Base-by-base conservation (phyloP, 1,140 invertebrate genomes). In the Goniozus legneri region DNA sequence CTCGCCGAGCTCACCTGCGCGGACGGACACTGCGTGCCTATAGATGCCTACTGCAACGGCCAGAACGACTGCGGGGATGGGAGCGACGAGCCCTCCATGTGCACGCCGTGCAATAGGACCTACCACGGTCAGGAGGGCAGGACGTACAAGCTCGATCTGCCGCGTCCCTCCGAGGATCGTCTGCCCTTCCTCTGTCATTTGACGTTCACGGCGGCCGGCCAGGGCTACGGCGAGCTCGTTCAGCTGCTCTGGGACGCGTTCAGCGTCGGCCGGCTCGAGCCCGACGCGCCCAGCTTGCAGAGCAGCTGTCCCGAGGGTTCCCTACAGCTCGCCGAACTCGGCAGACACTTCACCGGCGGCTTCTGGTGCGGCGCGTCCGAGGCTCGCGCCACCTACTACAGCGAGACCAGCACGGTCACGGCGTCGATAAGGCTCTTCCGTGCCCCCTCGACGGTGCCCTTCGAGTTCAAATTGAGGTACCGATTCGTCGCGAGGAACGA, bases 171-270 rank as follows among this genome's bases (percentile, higher is more conserved):
- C 31, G 83, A 84, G 54, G 83, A 84, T 58, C 79, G 84, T 45
- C 80, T 91, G 58, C 89, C 90, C 2, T 91, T 91, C 71, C 78
- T 92, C 33, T 92, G 91, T 68, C 89, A 92, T 70, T 80, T 93
- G 54, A 92, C 89, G 36, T 92, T 92, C 71, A 91, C 89, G 37
- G 90, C 90, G 52, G 89, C 87, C 50, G 89, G 89, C 22, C 85
- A 86, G 52, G 82, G 83, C 44, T 86, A 89, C 67, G 91, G 89
- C 27, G 89, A 92, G 67, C 81, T 92, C 44, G 87, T 93, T 4
- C 86, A 89, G 76, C 74, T 92, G 20, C 82, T 89, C 41, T 90
- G 91, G 79, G 89, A 91, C 62, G 83, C 86, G 44, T 90, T 92
- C 73, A 86, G 85, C 56, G 80, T 92, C 41, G 89, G 89, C 1